Base-by-base conservation (phyloP, 2,113 vertebrate species). In the Pyxicephalus adspersus region DNA sequence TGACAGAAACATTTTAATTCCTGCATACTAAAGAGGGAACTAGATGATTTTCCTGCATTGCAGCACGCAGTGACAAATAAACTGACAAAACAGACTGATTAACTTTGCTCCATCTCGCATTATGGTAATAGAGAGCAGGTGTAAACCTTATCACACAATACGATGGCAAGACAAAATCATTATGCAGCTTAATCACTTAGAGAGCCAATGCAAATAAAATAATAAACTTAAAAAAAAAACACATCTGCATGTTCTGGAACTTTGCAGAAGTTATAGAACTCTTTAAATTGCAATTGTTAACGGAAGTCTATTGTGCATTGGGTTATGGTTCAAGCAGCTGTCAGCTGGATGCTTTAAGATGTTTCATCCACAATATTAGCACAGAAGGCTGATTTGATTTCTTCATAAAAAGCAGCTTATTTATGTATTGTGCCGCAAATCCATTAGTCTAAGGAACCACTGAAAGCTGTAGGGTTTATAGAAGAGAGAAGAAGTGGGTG, bases 311-410 rank as follows among this genome's bases (percentile, higher is more conserved):
- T 74, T 74, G 54, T 74, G 55, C 8, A n/a, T 18, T 20, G 58
- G 71, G 71, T 74, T 60, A 74, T 31, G 71, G 71, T 74, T 60
- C 71, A 74, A 60, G 17, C 71, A 74, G 71, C 71, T 74, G 71
- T 38, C 71, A 74, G 71, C 71, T 74, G 71, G 71, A 60, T 74
- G 54, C 20, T 57, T 58, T 74, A 58, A 58, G 23, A 58, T 34
- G 31, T 74, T 74, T 58, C n/a, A 38, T n/a, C 29, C 54, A 74
- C 22, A 55, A 23, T 74, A 20, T 60, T 74, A 22, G 71, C 54
- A 60, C 13, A 23, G 54, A 38, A 55, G 16, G 19, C 29, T 29
- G 52, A 29, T 52, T 72, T 51, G 52, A 25, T 54, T 38, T 22
- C 38, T 22, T 74, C 34, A 55, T 60, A 58, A 74, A 17, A 38